Evolutionary conservation across 2,888 invertebrate species (phyloP).

Genomic region (Eupithecia tripunctaria): DNA sequence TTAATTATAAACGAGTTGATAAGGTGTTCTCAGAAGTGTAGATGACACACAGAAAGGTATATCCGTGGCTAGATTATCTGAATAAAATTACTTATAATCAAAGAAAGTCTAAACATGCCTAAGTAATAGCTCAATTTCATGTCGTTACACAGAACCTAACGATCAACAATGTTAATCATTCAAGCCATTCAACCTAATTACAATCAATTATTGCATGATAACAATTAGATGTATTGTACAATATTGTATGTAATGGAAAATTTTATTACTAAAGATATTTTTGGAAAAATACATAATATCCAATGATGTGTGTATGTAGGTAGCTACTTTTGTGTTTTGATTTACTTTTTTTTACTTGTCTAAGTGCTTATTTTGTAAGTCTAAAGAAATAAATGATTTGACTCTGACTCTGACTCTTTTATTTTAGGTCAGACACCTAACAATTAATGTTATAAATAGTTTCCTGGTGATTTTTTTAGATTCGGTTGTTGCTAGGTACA

Average conservation of each 20-base stretch:
- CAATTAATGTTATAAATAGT: no score
- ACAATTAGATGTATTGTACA: not conserved
- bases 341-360: no score
- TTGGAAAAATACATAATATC: not conserved
- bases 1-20: not conserved
- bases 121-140: slow-evolving; percentile 30
- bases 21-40: not conserved
- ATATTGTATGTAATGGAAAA: not conserved
- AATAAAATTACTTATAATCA: not conserved
- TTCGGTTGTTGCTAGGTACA: no score
- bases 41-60: not conserved
- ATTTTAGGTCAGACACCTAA: no score
- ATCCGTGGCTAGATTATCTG: not conserved
- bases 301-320: not conserved
- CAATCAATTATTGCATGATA: slow-evolving; percentile 28
- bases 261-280: not conserved
- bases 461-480: no score
- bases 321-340: not conserved
- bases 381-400: no score
- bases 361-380: no score
- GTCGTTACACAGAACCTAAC: slow-evolving; percentile 17
- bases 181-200: slow-evolving; percentile 13
- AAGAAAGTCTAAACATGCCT: slow-evolving; percentile 25
- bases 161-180: slow-evolving; percentile 16
- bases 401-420: no score